Evolutionary conservation across 2,888 invertebrate species (phyloP), one percentile per base, ranked within the genome.

Genomic region (Aphidoletes aphidimyza): DNA sequence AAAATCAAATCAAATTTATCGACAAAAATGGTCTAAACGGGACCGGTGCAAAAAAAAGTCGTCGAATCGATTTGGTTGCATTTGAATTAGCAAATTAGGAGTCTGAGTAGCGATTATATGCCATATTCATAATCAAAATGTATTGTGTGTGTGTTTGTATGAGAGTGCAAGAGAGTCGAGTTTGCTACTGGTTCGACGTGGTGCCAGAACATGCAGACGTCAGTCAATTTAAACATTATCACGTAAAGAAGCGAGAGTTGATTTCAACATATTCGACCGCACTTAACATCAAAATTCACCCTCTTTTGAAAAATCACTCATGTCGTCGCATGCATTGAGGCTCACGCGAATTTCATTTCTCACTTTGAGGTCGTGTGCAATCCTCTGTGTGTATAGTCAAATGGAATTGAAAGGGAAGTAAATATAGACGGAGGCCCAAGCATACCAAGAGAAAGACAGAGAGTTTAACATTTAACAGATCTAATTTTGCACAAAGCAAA

Each of bases 161-260:
- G n/a, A n/a, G n/a, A n/a, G n/a, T n/a, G n/a, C n/a, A n/a, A n/a
- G n/a, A n/a, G n/a, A n/a, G n/a, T n/a, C n/a, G n/a, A n/a, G n/a
- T n/a, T n/a, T n/a, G n/a, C n/a, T n/a, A n/a, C n/a, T n/a, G n/a
- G n/a, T n/a, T n/a, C 30, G 69, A 30, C 30, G 69, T 69, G 69
- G 30, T 69, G 69, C 69, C n/a, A 30, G 11, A 69, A 34, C 14
- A 69, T 30, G 34, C n/a, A 30, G 69, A 69, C 69, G 69, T 37
- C 81, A 81, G 81, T 81, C 81, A 81, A 81, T 81, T 81, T 81
- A 81, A 37, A 37, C 81, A 81, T 81, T 81, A 81, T 81, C 81
- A 81, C 81, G 37, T 37, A 37, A 81, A 81, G 37, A 81, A n/a
- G n/a, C n/a, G 37, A 1, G 37, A 37, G 37, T 81, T 36, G 81